phyloP scores from a whole-genome alignment of 2,797 vertebrate species.

The Dendrocincla fuliginosa region DNA sequence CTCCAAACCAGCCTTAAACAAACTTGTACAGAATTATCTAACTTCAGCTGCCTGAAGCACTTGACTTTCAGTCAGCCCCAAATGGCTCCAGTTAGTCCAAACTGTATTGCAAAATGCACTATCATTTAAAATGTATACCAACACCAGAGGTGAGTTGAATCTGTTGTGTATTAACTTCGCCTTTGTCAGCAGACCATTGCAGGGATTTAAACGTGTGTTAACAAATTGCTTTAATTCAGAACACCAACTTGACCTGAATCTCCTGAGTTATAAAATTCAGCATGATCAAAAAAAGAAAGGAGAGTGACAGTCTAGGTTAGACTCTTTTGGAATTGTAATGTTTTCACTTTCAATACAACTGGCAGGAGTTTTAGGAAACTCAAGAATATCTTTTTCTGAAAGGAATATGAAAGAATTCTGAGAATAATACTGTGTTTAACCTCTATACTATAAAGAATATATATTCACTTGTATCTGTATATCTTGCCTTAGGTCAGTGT shows the following conservation, averaged over 20 bases:
- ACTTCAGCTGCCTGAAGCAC: not conserved
- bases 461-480: not conserved
- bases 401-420: not conserved
- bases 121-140: not conserved
- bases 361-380: not conserved
- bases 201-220: not conserved
- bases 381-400: not conserved
- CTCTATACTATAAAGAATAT: not conserved
- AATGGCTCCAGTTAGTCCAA: not conserved
- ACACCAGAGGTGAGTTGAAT: not conserved
- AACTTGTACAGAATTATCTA: not conserved
- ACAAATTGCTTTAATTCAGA: constrained; percentile 18
- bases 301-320: not conserved
- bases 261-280: not conserved
- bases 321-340: constrained; percentile 4
- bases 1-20: not conserved
- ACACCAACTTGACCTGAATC: not conserved
- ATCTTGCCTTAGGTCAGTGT: constrained; percentile 1
- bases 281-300: not conserved
- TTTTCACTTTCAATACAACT: not conserved
- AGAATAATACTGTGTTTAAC: constrained; percentile 16
- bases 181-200: constrained; percentile 23
- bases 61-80: not conserved
- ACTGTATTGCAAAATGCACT: not conserved
- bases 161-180: not conserved